A percentile compares a stretch with the other conserved stretches of the same genome.
phyloP scores from a whole-genome alignment of 2,888 invertebrate genomes.

The Agriopis marginaria region DNA sequence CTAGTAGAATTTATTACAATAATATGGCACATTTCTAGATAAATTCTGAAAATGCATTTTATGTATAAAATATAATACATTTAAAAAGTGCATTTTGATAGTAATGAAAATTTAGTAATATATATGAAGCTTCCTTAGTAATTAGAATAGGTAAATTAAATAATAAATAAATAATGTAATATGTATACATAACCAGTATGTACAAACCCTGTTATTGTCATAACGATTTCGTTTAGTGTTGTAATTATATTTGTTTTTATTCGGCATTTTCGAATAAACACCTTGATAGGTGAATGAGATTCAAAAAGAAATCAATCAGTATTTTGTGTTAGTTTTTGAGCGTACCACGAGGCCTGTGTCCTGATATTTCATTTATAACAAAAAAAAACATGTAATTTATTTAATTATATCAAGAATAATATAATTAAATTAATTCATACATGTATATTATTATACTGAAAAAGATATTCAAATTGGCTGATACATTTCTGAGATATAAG shows the following conservation, averaged over 20 bases:
- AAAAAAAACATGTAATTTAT: no score
- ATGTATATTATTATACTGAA: no score
- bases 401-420: no score
- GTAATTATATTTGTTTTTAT: background rate
- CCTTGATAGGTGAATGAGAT: background rate
- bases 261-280: background rate
- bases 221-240: no score
- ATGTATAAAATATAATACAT: background rate
- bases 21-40: slow-evolving; percentile 3
- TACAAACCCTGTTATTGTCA: background rate
- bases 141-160: slow-evolving; percentile 6
- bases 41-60: background rate
- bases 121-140: slow-evolving; percentile 31
- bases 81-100: slow-evolving; percentile 26
- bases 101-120: slow-evolving; percentile 8
- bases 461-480: no score
- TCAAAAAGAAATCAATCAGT: background rate
- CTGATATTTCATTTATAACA: no score
- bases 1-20: background rate
- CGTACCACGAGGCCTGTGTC: background rate
- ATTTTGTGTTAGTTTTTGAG: background rate
- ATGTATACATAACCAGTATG: background rate
- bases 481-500: no score
- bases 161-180: background rate
- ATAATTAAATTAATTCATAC: no score